phyloP scores from a whole-genome alignment of 2,888 invertebrate genomes.

The Chrysolina haemoptera region DNA sequence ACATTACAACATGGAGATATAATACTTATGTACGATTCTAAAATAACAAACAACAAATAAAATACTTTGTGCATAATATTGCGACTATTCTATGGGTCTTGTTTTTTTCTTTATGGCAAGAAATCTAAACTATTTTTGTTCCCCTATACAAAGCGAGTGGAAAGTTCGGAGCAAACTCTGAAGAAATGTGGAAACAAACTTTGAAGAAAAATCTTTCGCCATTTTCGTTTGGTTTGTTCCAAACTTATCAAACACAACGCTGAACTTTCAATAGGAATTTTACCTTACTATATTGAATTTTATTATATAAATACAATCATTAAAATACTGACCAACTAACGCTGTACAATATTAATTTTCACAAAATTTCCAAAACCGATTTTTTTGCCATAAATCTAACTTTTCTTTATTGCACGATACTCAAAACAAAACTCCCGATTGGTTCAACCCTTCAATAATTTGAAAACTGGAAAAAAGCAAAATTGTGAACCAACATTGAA shows the following conservation, averaged over 20 bases:
- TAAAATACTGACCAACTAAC: slow-evolving; percentile 65
- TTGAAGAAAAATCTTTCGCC: neutral
- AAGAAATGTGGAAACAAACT: neutral
- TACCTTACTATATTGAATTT: slow-evolving; percentile 43
- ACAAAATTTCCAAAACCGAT: slow-evolving; percentile 38
- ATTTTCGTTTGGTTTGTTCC: neutral
- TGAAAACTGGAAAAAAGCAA: slow-evolving; percentile 26
- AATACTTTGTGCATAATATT: slow-evolving; percentile 63
- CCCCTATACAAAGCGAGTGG: slow-evolving; percentile 52
- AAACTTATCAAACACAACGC: slow-evolving; percentile 15
- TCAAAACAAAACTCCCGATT: slow-evolving; percentile 11
- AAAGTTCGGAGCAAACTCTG: slow-evolving; percentile 3
- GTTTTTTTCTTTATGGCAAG: slow-evolving; percentile 55
- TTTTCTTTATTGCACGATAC: slow-evolving; percentile 52
- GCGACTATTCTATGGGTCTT: slow-evolving; percentile 59
- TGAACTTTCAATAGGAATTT: slow-evolving; percentile 32
- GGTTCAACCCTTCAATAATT: neutral
- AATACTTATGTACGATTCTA: slow-evolving; percentile 55
- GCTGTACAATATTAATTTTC: slow-evolving; percentile 47
- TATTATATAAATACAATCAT: slow-evolving; percentile 47
- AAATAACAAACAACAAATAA: slow-evolving; percentile 62
- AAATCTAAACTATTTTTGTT: slow-evolving; percentile 55
- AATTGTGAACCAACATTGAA: too few relatives aligned
- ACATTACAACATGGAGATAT: slow-evolving; percentile 61
- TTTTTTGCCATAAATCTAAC: slow-evolving; percentile 41